A percentile compares a stretch with the other conserved stretches of the same genome.
phyloP scores from a whole-genome alignment of 2,113 vertebrate species.

The Heterotis niloticus region DNA sequence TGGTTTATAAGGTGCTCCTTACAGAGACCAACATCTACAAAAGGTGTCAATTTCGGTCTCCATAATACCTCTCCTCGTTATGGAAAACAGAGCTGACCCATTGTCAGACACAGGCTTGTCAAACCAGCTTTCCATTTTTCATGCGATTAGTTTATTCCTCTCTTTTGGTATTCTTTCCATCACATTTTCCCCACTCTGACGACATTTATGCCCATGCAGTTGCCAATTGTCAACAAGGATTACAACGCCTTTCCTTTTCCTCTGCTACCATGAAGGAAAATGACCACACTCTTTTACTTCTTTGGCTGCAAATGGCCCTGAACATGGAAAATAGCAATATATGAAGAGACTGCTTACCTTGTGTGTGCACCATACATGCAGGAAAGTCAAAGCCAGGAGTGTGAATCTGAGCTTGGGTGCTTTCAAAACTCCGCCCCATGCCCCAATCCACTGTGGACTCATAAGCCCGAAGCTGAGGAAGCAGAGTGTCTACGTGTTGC shows the following conservation, averaged over 20 bases:
- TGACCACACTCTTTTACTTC: not conserved
- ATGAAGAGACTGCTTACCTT: not conserved
- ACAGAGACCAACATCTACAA: not conserved
- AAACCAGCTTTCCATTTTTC: not conserved
- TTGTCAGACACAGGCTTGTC: no score
- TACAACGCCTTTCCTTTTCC: not conserved
- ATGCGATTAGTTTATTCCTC: not conserved
- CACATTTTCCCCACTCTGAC: not conserved
- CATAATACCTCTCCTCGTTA: not conserved
- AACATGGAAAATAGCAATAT: not conserved
- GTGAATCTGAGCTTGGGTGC: no score
- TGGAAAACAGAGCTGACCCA: not conserved
- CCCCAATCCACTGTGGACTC: constrained; percentile 11
- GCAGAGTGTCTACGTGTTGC: not conserved
- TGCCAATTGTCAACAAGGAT: not conserved
- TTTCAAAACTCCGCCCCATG: not conserved
- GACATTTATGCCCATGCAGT: not conserved
- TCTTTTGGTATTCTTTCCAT: not conserved
- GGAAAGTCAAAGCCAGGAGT: no score
- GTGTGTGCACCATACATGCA: not conserved
- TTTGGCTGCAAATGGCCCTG: not conserved
- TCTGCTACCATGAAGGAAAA: not conserved
- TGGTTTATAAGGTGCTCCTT: not conserved
- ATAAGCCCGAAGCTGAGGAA: constrained; percentile 25
- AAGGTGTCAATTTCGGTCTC: not conserved